A percentile compares a stretch with the other conserved stretches of the same genome.
Conservation (phyloP, 1,140 invertebrate genomes). For the Drosophila murphyi region DNA sequence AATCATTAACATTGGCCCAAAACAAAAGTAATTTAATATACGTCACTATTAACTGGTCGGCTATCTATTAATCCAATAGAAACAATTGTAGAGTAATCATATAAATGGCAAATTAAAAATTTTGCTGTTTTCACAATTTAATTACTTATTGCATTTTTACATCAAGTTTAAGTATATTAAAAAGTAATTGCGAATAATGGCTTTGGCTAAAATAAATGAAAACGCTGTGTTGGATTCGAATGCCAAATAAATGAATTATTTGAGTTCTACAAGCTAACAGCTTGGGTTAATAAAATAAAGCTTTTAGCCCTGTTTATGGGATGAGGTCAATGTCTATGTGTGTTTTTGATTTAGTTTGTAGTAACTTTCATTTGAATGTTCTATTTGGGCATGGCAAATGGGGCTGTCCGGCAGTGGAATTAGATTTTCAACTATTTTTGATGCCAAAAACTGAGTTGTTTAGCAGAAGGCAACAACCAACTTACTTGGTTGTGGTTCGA, state of each 20-base stretch:
- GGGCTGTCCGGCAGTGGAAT: constrained; percentile 54
- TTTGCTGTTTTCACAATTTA: neutral
- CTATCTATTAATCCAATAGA: neutral
- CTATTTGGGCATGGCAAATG: constrained; percentile 49
- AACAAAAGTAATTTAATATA: neutral
- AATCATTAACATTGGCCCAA: neutral
- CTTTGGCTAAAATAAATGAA: constrained; percentile 1
- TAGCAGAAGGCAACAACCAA: constrained; percentile 64
- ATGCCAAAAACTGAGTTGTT: constrained; percentile 69
- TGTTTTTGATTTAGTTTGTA: constrained; percentile 41
- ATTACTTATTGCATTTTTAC: neutral
- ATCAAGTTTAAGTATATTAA: neutral
- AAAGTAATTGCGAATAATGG: constrained; percentile 41
- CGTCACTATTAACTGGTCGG: constrained; percentile 1
- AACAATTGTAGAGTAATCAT: neutral
- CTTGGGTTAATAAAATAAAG: constrained; percentile 3
- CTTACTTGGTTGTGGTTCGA: constrained; percentile 45
- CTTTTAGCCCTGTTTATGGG: neutral
- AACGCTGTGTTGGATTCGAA: constrained; percentile 1
- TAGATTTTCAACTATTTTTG: constrained; percentile 79
- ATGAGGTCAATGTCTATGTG: neutral
- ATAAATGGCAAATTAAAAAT: constrained; percentile 1
- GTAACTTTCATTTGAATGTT: constrained; percentile 59
- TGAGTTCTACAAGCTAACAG: constrained; percentile 5
- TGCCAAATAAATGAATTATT: constrained; percentile 35